Base-by-base conservation (phyloP, 1,140 invertebrate genomes). In the Bombyx mandarina region DNA sequence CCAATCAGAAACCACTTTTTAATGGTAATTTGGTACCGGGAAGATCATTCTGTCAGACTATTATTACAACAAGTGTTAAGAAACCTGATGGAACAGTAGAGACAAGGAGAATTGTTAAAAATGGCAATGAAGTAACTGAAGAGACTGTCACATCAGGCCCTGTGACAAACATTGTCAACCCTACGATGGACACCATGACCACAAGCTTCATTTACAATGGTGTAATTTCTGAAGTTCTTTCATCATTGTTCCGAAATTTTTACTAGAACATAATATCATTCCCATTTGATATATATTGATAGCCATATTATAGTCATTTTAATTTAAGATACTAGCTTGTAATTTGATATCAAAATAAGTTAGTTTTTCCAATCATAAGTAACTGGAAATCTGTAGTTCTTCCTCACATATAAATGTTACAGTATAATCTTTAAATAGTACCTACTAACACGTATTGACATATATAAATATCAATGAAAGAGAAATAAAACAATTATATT, bases 61-160 rank as follows among this genome's bases (percentile, higher is more conserved):
- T 86, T 7, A 86, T 86, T 43, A 86, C 83, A 60, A 84, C 81
- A 6, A 84, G 79, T 61, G 63, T 86, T 3, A 86, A 69, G 1
- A 86, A 86, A 53, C 72, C 83, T 2, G 83, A 86, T 68, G 83
- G 83, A 9, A 71, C 77, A 7, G 57, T 78, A 43, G 83, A 86
- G 61, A 86, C 81, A 35, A 70, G 70, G 7, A 69, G 76, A 45
- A 86, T 86, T 60, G 62, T 86, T 44, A 86, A 83, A 72, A 79
- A 76, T 60, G 80, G 80, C 8, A 73, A 83, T 70, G 76, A 82
- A 58, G 71, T 85, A 5, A 63, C 81, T 47, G 83, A 86, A 60
- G 83, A 86, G 45, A 79, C 77, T 1, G 82, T 77, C 1, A 83
- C 77, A 45, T 63, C 77, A 42, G 65, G 63, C 7, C 71, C 71